A percentile compares a stretch with the other conserved stretches of the same genome.
Evolutionary conservation across 1,140 invertebrate species (phyloP).

Genomic region (Sycobia sp.): DNA sequence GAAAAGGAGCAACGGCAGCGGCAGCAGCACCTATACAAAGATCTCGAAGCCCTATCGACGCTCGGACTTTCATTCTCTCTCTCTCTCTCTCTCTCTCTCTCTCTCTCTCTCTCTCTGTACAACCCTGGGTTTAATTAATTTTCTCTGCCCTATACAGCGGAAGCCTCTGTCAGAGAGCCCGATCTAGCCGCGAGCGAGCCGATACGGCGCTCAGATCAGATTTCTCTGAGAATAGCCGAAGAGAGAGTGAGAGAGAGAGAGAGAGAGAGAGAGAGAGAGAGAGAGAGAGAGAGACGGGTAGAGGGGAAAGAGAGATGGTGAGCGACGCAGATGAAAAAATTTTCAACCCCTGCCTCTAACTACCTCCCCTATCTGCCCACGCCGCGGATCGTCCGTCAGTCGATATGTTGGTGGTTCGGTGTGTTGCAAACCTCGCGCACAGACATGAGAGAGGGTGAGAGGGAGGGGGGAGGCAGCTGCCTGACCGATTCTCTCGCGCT

Average conservation of each 20-base stretch:
- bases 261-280: too few species aligned
- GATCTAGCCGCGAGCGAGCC: not conserved
- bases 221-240: constrained; percentile 34
- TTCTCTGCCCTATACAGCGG: constrained; percentile 42
- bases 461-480: too few species aligned
- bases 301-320: too few species aligned
- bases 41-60: constrained; percentile 40
- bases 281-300: too few species aligned
- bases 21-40: too few species aligned
- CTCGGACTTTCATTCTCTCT: constrained; percentile 32
- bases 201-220: constrained; percentile 6
- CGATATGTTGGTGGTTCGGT: not conserved
- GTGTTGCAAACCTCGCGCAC: not conserved
- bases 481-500: constrained; percentile 20
- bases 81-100: too few species aligned
- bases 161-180: constrained; percentile 44
- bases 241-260: too few species aligned
- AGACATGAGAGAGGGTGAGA: too few species aligned
- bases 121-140: constrained; percentile 52
- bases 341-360: not conserved
- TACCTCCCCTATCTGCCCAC: too few species aligned
- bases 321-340: constrained; percentile 17
- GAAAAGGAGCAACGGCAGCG: too few species aligned
- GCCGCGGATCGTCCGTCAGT: not conserved
- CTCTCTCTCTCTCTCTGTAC: too few species aligned